A percentile compares a stretch with the other conserved stretches of the same genome.
Evolutionary conservation across 1,140 invertebrate species (phyloP).

Genomic region (Bombus ignitus): DNA sequence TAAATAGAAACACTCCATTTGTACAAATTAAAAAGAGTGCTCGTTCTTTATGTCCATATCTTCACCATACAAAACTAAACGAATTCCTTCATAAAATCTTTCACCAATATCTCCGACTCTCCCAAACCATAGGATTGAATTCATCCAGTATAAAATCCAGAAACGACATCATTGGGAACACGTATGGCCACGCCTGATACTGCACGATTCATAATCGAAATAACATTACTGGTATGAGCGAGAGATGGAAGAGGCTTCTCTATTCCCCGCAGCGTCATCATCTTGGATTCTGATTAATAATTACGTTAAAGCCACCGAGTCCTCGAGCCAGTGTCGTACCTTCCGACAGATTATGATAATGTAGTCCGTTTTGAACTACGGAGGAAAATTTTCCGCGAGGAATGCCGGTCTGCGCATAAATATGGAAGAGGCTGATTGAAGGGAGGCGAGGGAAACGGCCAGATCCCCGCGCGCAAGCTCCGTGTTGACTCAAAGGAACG

Average conservation of each 20-base stretch:
- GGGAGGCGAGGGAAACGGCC: conserved; percentile 51
- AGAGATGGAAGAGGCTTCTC: background rate
- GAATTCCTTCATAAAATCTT: too few species aligned
- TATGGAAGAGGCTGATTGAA: conserved; percentile 75
- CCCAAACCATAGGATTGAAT: background rate
- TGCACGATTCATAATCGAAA: conserved; percentile 32
- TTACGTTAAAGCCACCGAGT: conserved; percentile 61
- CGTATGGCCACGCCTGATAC: background rate
- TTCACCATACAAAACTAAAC: too few species aligned
- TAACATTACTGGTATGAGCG: background rate
- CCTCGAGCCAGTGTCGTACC: conserved; percentile 54
- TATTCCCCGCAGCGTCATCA: conserved; percentile 34
- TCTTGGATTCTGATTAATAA: conserved; percentile 66
- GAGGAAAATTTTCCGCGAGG: conserved; percentile 64
- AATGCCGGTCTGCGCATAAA: conserved; percentile 65
- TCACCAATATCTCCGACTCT: background rate
- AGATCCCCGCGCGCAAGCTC: conserved; percentile 47
- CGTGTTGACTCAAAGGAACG: conserved; percentile 57
- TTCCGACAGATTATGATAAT: conserved; percentile 73
- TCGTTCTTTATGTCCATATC: too few species aligned
- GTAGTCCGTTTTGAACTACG: conserved; percentile 69
- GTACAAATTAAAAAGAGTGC: too few species aligned
- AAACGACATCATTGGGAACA: background rate
- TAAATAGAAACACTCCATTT: too few species aligned
- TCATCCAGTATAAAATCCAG: background rate